A percentile compares a stretch with the other conserved stretches of the same genome.
Evolutionary conservation across 2,888 invertebrate species (phyloP).

Genomic region (Pandemis cinnamomeana): DNA sequence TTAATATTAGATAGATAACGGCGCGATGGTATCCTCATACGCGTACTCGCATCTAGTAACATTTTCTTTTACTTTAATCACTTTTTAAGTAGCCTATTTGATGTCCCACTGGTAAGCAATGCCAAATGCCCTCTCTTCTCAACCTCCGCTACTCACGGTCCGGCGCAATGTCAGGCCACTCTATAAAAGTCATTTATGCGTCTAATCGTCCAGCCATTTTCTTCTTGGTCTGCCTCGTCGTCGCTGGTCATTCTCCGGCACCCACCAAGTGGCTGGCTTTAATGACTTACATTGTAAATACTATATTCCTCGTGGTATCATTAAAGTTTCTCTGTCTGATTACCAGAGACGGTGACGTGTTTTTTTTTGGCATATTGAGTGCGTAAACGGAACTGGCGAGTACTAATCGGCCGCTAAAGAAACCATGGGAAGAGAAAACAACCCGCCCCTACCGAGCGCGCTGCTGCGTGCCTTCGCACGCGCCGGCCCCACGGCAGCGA

Average conservation of each 20-base stretch:
- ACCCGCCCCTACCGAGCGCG: conserved; percentile 46
- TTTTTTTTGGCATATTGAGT: conserved; percentile 52
- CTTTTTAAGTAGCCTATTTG: too few species aligned
- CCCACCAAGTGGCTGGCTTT: too few species aligned
- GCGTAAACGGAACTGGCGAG: conserved; percentile 54
- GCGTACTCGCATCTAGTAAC: neutral
- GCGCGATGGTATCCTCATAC: neutral
- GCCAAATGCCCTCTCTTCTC: too few species aligned
- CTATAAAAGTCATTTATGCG: too few species aligned
- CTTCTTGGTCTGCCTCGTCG: too few species aligned
- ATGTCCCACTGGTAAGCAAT: too few species aligned
- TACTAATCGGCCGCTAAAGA: conserved; percentile 56
- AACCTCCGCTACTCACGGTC: too few species aligned
- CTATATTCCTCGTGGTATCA: conserved; percentile 5
- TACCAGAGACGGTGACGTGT: conserved; percentile 49
- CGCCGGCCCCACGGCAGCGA: conserved; percentile 14
- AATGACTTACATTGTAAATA: neutral
- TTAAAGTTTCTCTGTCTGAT: conserved; percentile 55
- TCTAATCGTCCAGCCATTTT: too few species aligned
- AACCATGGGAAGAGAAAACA: conserved; percentile 73
- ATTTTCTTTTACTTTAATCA: neutral
- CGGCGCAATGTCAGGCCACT: too few species aligned
- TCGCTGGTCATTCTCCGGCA: too few species aligned
- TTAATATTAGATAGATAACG: neutral
- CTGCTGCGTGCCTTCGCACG: conserved; percentile 45